Evolutionary conservation across 2,888 invertebrate genomes (phyloP).

Genomic region (Tanypteryx hageni): DNA sequence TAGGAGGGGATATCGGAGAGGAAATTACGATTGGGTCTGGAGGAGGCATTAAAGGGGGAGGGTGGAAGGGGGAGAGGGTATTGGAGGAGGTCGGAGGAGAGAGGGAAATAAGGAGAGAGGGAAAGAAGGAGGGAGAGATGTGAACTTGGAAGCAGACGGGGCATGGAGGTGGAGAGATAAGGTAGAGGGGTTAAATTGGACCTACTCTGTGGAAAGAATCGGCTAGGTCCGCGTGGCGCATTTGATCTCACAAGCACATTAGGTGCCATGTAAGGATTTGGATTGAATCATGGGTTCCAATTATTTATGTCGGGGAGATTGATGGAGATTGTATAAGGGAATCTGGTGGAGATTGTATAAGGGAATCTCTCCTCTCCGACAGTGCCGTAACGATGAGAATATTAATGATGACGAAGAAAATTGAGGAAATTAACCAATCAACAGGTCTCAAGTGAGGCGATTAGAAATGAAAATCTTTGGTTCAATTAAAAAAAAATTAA

Average conservation of each 20-base stretch:
- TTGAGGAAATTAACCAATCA: too few species aligned
- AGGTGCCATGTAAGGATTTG: neutral
- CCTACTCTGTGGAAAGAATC: neutral
- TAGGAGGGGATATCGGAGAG: neutral
- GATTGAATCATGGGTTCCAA: neutral
- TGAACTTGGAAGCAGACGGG: too few species aligned
- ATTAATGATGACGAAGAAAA: too few species aligned
- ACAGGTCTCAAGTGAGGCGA: too few species aligned
- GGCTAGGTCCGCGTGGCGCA: too few species aligned
- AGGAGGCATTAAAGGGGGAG: too few species aligned
- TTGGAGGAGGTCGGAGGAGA: neutral
- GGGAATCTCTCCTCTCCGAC: too few species aligned
- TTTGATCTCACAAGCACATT: neutral
- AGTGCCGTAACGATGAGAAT: too few species aligned
- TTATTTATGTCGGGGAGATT: neutral
- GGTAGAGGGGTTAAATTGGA: neutral
- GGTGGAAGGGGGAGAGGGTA: neutral
- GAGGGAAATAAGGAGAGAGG: too few species aligned
- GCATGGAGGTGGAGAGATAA: neutral
- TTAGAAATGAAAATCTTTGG: too few species aligned
- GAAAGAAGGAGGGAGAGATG: neutral
- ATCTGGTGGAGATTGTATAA: neutral
- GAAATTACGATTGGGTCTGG: neutral
- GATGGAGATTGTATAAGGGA: neutral
- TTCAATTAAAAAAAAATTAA: too few species aligned